These are phyloP conservation scores for Sylvicapra grimmia DNA, from an alignment of 2,113 vertebrate genomes.

Conservation along the genomic window DNA sequence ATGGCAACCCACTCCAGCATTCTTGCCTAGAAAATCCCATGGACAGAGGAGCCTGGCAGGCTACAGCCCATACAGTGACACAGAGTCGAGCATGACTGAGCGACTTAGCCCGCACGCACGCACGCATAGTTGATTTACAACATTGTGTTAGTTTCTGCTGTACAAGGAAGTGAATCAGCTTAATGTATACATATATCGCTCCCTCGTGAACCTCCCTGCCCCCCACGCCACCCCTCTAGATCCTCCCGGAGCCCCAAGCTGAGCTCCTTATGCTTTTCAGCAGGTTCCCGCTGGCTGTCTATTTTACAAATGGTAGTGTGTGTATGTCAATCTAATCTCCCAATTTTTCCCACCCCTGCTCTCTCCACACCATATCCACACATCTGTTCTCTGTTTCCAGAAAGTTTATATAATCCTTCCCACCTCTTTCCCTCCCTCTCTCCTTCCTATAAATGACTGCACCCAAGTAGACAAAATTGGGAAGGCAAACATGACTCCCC, in stretches of 20 bases:
- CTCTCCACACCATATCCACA: background rate
- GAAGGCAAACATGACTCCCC: background rate
- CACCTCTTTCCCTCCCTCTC: accelerated
- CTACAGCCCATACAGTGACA: background rate
- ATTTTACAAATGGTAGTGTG: background rate
- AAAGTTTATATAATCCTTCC: background rate
- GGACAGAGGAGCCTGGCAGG: background rate
- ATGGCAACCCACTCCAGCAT: background rate
- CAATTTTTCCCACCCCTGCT: background rate
- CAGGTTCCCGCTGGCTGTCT: background rate
- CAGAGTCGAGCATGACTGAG: background rate
- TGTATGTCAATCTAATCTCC: background rate
- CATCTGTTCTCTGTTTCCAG: background rate
- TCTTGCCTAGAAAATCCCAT: background rate
- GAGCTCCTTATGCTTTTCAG: background rate
- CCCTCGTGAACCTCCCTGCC: background rate
- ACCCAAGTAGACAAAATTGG: background rate
- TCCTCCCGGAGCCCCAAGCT: background rate
- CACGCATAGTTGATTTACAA: background rate
- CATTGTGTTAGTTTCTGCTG: background rate
- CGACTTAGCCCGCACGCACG: accelerated
- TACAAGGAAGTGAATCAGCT: background rate
- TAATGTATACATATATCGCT: background rate
- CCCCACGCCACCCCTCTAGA: background rate
- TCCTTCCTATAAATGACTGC: background rate